Evolutionary conservation across 2,113 vertebrate species (phyloP), one percentile per base, ranked within the genome.

Genomic region (Halcyon malimbica): DNA sequence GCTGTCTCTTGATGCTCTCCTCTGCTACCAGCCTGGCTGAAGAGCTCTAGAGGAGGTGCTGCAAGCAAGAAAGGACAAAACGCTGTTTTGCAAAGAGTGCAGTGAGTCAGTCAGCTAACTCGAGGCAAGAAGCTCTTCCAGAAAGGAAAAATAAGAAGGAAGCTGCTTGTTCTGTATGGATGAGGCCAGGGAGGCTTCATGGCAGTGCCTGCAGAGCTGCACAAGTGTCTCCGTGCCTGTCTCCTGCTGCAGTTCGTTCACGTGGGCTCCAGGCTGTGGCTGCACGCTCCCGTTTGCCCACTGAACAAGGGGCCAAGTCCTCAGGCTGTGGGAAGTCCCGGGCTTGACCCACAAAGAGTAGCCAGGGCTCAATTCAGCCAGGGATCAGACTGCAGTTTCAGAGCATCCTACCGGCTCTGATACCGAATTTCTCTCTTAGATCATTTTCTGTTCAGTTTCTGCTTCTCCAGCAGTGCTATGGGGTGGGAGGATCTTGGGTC

Each of bases 201-300:
- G 50, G 51, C n/a, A 64, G 84, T 1, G 1, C 29, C 53, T 46
- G 70, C 80, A 68, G 48, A 59, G 80, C 70, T 68, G 59, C 4
- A 4, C 70, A 6, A 41, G 8, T 2, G 2, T 59, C 59, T 35
- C 28, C 8, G 5, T 20, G 62, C 59, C 69, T 67, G 14, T 4
- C 24, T 63, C 31, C 69, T 46, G 39, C 54, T 39, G 53, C 10
- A 3, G 6, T 10, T 4, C 71, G 48, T 21, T n/a, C 3, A 1
- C 1, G 0, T 0, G 3, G 56, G n/a, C 28, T 74, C 24, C 1
- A 4, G 67, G 68, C 54, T 19, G 20, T 0, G 1, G 19, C 50
- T 57, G 41, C 31, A 2, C 0, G 0, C 28, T 77, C 63, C 50
- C 2, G 1, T n/a, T 50, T 59, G 23, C 56, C 37, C 31, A 11